Evolutionary conservation across 2,113 vertebrate genomes (phyloP).

Genomic region (Xiphias gladius): DNA sequence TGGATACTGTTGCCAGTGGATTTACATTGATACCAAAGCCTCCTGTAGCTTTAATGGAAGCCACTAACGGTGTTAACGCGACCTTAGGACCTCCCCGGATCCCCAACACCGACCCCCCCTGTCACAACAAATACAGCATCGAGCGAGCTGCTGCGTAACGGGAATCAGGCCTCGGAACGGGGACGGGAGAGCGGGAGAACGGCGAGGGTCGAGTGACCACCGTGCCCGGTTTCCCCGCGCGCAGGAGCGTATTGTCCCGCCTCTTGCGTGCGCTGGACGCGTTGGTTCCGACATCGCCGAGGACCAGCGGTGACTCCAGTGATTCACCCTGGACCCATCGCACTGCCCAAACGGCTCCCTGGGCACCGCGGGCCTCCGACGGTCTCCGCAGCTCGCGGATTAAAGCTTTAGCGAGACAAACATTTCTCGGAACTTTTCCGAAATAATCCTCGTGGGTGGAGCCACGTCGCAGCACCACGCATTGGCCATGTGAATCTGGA

Average conservation of each 20-base stretch:
- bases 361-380: background rate
- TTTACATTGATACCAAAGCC: constrained; percentile 78
- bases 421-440: constrained; percentile 27
- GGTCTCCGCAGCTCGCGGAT: constrained; percentile 39
- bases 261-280: background rate
- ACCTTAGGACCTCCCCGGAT: constrained; percentile 55
- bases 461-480: constrained; percentile 9
- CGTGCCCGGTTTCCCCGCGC: background rate
- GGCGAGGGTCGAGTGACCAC: background rate
- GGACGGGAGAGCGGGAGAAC: background rate
- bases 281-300: constrained; percentile 22
- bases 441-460: constrained; percentile 22
- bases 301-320: constrained; percentile 23
- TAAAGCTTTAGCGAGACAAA: constrained; percentile 43
- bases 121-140: constrained; percentile 70
- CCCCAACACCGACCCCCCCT: constrained; percentile 59
- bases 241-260: background rate
- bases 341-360: constrained; percentile 6
- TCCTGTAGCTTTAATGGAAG: constrained; percentile 65
- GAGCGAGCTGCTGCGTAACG: background rate
- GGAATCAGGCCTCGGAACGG: background rate
- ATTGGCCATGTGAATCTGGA: constrained; percentile 4
- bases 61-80: constrained; percentile 61
- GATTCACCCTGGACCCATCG: constrained; percentile 15
- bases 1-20: constrained; percentile 68